Evolutionary conservation across 2,888 invertebrate species (phyloP), one percentile per base, ranked within the genome.

Genomic region (Strigamia crassipes): DNA sequence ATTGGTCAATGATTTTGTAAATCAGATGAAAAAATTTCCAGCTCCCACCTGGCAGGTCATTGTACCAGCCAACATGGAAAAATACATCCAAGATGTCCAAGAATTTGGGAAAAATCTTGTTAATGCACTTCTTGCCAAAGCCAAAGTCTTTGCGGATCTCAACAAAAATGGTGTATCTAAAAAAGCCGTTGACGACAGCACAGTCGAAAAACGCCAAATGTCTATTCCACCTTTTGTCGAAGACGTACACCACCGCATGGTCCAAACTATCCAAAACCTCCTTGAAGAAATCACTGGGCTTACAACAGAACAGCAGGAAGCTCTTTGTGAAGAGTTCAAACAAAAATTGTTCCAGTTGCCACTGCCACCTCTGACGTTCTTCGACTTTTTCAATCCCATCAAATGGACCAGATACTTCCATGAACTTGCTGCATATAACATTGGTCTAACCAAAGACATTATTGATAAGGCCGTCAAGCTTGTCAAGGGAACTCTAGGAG

Each of bases 261-360:
- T 31, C 15, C 73, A 73, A 73, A 73, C 73, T 13, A 27, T 73
- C 31, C 73, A 31, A 73, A 27, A 5, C 73, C 13, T 31, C 2
- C 23, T 73, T n/a, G 5, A 12, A 3, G 31, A 73, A 31, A 4
- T 73, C 31, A 73, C 73, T 8, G 73, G 73, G 0, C 31, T 73
- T 23, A 73, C 73, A 5, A 27, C 73, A 1, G 73, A 73, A 73
- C 73, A 73, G 27, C 73, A 73, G 8, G 73, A 73, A 73, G 73
- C 31, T 15, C 12, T 73, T 73, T 31, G 5, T 13, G 73, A 23
- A 27, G 73, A 73, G 12, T 73, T 73, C 15, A 73, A 31, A 31
- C 73, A 73, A n/a, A 73, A 27, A 31, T n/a, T 73, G 73, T 27
- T 15, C 0, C 31, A 73, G 31, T 31, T 73, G 73, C 73, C 73